phyloP scores from a whole-genome alignment of 2,888 invertebrate species.

The Eledona agricola region DNA sequence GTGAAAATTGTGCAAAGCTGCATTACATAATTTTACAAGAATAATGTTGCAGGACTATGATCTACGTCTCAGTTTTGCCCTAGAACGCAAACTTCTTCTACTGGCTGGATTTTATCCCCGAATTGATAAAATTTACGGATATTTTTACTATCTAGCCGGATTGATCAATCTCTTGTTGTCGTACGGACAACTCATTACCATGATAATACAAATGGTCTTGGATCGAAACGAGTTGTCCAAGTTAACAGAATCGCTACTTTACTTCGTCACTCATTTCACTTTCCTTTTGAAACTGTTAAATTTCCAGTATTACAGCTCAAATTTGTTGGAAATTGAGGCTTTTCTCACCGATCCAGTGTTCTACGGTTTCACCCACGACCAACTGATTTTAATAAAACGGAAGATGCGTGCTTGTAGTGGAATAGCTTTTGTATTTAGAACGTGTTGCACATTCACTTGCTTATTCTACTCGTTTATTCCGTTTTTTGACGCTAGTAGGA shows the following conservation, averaged over 20 bases:
- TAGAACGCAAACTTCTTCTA: too few species aligned
- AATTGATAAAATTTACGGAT: too few species aligned
- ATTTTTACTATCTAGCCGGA: too few species aligned
- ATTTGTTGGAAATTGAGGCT: conserved; percentile 5
- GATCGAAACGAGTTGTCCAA: conserved; percentile 12
- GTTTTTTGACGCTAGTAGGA: conserved; percentile 1
- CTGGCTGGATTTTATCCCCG: too few species aligned
- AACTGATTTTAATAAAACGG: neutral
- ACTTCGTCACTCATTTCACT: conserved; percentile 6
- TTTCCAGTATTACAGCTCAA: neutral
- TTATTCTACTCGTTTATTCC: neutral
- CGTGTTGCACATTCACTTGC: neutral
- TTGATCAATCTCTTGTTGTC: too few species aligned
- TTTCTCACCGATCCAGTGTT: conserved; percentile 1
- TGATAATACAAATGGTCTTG: conserved; percentile 12
- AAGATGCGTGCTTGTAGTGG: neutral
- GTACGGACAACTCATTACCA: too few species aligned
- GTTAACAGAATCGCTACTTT: conserved; percentile 7
- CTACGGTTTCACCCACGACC: conserved; percentile 1
- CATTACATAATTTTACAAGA: too few species aligned
- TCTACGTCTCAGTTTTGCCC: too few species aligned
- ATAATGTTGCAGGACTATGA: too few species aligned
- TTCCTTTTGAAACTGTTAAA: conserved; percentile 11
- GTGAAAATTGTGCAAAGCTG: too few species aligned
- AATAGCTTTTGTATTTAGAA: neutral